phyloP scores from a whole-genome alignment of 2,113 vertebrate genomes.

The Cavia aperea region DNA sequence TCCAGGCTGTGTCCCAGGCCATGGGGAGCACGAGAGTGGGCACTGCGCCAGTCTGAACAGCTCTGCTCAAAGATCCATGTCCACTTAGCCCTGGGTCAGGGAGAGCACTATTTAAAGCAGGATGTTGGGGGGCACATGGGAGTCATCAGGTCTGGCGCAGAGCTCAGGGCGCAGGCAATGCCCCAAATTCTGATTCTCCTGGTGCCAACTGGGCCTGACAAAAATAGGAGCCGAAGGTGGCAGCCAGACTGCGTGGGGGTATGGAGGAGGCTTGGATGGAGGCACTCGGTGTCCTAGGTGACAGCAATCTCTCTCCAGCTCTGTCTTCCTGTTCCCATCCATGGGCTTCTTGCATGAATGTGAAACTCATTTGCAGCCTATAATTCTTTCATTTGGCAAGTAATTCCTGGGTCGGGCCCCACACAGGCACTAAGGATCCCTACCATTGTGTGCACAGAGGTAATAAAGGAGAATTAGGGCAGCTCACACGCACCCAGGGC shows the following conservation, averaged over 20 bases:
- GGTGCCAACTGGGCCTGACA: not conserved
- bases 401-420: constrained; percentile 8
- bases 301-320: not conserved
- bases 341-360: not conserved
- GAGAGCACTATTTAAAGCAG: constrained; percentile 42
- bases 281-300: not conserved
- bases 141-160: not conserved
- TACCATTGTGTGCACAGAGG: not conserved
- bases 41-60: not conserved
- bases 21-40: not conserved
- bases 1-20: not conserved
- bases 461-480: not conserved
- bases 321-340: not conserved
- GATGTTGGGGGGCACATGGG: not conserved
- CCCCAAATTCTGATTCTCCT: constrained; percentile 42
- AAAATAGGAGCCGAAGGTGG: not conserved
- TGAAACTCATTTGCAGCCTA: constrained; percentile 19
- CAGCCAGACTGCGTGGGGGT: not conserved
- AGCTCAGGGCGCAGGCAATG: not conserved
- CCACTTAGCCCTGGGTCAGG: not conserved
- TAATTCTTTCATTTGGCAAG: not conserved
- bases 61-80: not conserved
- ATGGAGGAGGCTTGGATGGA: constrained; percentile 20
- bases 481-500: not conserved
- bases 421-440: not conserved